These are phyloP conservation scores for Marcusenius ussheri DNA, from an alignment of 2,113 vertebrate genomes.

Conservation along the genomic window DNA sequence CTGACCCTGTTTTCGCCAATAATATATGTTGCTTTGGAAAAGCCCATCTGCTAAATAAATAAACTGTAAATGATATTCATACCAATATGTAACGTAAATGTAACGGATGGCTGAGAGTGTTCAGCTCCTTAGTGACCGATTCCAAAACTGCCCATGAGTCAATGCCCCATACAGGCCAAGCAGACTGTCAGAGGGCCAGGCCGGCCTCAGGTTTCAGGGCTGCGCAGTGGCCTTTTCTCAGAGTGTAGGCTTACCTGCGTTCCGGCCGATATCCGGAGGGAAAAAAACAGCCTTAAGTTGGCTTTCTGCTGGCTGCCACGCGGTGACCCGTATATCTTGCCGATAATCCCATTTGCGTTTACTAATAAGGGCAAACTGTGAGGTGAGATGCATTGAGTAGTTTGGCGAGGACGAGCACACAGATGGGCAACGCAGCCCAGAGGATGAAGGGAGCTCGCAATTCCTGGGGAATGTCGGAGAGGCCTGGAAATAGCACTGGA, in stretches of 20 bases:
- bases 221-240: constrained; percentile 38
- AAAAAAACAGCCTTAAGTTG: constrained; percentile 18
- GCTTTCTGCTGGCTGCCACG: constrained; percentile 34
- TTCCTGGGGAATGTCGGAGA: constrained; percentile 24
- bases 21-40: background rate
- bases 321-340: constrained; percentile 37
- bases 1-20: background rate
- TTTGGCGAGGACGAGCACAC: constrained; percentile 45
- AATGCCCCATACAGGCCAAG: background rate
- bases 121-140: constrained; percentile 19
- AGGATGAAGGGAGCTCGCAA: constrained; percentile 37
- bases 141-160: background rate
- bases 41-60: background rate
- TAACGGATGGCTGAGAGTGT: background rate
- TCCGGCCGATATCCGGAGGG: constrained; percentile 30
- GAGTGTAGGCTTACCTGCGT: constrained; percentile 31
- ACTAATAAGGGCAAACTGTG: constrained; percentile 52
- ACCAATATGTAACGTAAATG: background rate
- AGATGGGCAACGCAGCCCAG: constrained; percentile 42
- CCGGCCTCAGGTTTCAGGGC: constrained; percentile 24
- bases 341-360: constrained; percentile 42
- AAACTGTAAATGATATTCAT: background rate
- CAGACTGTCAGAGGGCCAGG: constrained; percentile 29
- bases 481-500: background rate
- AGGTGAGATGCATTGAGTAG: constrained; percentile 43